Percentiles rank a stretch among this genome's conserved stretches.
These are phyloP conservation scores for Spizella passerina DNA, from an alignment of 2,797 vertebrate species.

Conservation along the genomic window DNA sequence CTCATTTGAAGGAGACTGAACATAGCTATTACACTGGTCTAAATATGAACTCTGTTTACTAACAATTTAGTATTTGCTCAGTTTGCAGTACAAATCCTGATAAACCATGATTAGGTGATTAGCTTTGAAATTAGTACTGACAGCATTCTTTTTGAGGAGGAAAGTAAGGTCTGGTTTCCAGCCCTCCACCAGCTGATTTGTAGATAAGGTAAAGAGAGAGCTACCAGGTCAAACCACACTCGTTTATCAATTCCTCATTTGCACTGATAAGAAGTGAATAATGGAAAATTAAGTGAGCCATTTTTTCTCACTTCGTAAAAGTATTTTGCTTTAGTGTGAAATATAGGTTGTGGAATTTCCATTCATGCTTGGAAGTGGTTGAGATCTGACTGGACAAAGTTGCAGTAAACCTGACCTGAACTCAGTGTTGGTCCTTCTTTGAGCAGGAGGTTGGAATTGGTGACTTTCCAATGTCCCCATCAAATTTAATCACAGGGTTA, in stretches of 20 bases:
- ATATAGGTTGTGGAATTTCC: not conserved
- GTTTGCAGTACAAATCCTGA: constrained; percentile 1
- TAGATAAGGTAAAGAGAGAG: not conserved
- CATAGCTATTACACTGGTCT: not conserved
- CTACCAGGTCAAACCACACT: not conserved
- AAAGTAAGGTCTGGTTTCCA: not conserved
- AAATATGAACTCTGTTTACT: not conserved
- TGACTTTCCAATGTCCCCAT: not conserved
- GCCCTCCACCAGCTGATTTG: not conserved
- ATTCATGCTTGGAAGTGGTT: not conserved
- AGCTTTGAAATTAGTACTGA: not conserved
- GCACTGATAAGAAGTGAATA: not conserved
- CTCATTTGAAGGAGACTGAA: not conserved
- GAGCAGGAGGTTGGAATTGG: not conserved
- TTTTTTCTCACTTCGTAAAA: not conserved
- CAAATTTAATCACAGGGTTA: not conserved
- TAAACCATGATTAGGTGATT: constrained; percentile 3
- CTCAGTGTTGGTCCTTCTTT: not conserved
- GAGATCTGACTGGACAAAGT: not conserved
- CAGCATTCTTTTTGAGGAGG: not conserved
- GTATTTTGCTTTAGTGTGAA: not conserved
- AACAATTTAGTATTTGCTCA: not conserved
- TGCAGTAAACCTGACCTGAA: not conserved
- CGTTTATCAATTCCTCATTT: not conserved
- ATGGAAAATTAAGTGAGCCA: not conserved